These are phyloP conservation scores for Takifugu bimaculatus DNA, from an alignment of 2,113 vertebrate genomes.

Conservation along the genomic window DNA sequence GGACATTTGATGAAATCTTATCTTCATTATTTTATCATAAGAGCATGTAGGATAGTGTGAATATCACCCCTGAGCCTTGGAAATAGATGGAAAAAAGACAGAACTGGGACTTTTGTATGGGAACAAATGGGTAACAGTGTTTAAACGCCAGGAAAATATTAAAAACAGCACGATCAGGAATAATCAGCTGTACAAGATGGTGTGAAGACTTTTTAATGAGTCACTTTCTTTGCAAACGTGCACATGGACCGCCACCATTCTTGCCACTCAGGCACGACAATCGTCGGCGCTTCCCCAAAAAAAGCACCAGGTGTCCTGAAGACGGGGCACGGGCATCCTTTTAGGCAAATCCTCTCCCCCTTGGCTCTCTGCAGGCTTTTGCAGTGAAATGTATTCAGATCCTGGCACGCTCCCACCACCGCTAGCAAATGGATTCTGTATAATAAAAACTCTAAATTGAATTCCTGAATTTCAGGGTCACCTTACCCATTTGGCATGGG, in stretches of 20 bases:
- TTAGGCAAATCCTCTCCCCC: slow-evolving; percentile 35
- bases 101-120: slow-evolving; percentile 26
- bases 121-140: too few relatives aligned
- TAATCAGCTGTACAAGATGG: too few relatives aligned
- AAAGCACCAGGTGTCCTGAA: slow-evolving; percentile 28
- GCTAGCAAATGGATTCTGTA: slow-evolving; percentile 33
- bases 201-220: too few relatives aligned
- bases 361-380: slow-evolving; percentile 23
- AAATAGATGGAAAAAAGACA: slow-evolving; percentile 50
- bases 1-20: background rate
- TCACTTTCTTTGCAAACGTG: too few relatives aligned
- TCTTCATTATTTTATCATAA: background rate
- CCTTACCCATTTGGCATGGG: slow-evolving; percentile 11
- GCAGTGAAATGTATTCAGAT: slow-evolving; percentile 40
- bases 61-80: slow-evolving; percentile 13
- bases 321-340: slow-evolving; percentile 22
- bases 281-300: slow-evolving; percentile 9
- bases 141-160: too few relatives aligned
- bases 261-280: slow-evolving; percentile 1
- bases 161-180: too few relatives aligned
- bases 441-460: slow-evolving; percentile 29
- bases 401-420: slow-evolving; percentile 11
- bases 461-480: slow-evolving; percentile 23
- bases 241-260: too few relatives aligned
- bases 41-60: background rate